phyloP scores from a whole-genome alignment of 1,140 invertebrate species.

The Zaprionus africanus region DNA sequence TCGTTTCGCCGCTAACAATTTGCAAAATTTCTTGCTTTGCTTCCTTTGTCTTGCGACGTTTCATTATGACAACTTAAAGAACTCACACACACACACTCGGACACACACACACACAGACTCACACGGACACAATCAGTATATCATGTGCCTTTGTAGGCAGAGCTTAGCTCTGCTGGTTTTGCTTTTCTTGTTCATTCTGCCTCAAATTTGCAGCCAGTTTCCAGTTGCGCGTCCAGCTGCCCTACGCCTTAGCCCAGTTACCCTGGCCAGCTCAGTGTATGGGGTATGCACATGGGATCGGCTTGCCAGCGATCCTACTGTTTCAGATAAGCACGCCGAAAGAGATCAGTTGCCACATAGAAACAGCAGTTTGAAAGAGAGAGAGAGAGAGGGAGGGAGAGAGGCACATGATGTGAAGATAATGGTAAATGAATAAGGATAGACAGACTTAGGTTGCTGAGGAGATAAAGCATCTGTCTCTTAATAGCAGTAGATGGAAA shows the following conservation, averaged over 20 bases:
- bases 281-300: neutral
- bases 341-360: neutral
- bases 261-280: neutral
- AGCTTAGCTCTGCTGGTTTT: neutral
- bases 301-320: neutral
- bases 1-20: conserved; percentile 70
- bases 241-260: neutral
- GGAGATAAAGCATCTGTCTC: no score
- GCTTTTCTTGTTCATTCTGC: conserved; percentile 2
- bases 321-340: neutral
- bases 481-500: no score
- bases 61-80: conserved; percentile 16
- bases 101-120: neutral
- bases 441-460: neutral
- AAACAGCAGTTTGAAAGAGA: neutral
- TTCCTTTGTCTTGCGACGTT: conserved; percentile 37
- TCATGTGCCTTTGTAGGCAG: neutral
- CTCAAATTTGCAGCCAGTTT: conserved; percentile 50
- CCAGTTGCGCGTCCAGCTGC: conserved; percentile 34
- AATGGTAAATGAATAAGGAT: neutral
- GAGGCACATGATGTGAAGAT: neutral
- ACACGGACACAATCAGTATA: neutral
- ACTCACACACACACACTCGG: neutral
- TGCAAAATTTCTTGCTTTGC: conserved; percentile 71
- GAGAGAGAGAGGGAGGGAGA: neutral